Conservation (phyloP, 2,113 vertebrate species). For the Chauna torquata region DNA sequence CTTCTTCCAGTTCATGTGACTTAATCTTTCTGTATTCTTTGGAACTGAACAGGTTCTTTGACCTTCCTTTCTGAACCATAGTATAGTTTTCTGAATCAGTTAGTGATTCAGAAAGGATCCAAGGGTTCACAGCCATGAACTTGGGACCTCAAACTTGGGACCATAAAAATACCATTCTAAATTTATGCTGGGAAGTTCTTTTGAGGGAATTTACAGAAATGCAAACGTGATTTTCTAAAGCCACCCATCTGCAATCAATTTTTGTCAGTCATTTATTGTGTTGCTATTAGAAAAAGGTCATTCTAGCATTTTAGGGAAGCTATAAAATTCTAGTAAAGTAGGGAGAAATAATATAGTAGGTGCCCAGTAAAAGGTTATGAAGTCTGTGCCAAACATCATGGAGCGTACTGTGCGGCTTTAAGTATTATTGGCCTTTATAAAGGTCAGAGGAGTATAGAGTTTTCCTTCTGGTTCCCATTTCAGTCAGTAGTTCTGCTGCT, state of each 20-base stretch:
- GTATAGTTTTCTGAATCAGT: not conserved
- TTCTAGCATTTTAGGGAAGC: not conserved
- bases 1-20: not conserved
- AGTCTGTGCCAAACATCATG: not conserved
- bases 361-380: not conserved
- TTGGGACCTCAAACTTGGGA: not conserved
- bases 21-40: not conserved
- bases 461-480: not conserved
- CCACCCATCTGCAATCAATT: not conserved
- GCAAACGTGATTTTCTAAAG: not conserved
- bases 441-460: not conserved
- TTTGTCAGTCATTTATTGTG: not conserved
- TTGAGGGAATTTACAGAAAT: not conserved
- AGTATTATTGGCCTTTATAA: not conserved
- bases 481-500: not conserved
- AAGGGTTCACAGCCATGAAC: not conserved
- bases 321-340: not conserved
- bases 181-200: not conserved
- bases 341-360: not conserved
- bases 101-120: not conserved
- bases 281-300: not conserved
- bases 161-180: not conserved
- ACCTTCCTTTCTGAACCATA: not conserved
- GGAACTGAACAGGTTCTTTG: not conserved
- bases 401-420: not conserved